Evolutionary conservation across 1,140 invertebrate species (phyloP), one percentile per base, ranked within the genome.

Genomic region (Antheraea mylitta): DNA sequence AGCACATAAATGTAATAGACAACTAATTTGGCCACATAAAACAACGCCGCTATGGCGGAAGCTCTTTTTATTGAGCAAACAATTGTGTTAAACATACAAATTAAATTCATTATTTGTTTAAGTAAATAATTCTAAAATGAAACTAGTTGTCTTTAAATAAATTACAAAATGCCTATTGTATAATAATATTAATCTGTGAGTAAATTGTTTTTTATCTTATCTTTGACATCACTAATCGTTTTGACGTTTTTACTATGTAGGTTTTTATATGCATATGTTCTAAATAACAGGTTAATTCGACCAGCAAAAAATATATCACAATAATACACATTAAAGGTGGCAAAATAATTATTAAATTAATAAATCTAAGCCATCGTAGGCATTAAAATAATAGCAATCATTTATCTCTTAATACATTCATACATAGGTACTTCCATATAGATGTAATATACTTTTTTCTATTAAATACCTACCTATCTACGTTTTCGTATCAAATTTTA

Each of bases 381-480:
- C 64, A 67, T 72, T 68, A 66, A 16, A 16, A 53, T 58, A 68
- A 68, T 66, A 68, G 66, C 62, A 72, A 67, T 66, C 62, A 65
- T 69, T 13, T 22, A 16, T 66, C 67, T 71, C 19, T 61, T 22
- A 36, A n/a, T 62, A 61, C 18, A 68, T 62, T 60, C 38, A 78
- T 74, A 76, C 72, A 76, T 80, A 78, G 64, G 72, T 74, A 77
- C 74, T 72, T 80, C 78, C 71, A 80, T 81, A 83, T 81, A 85
- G 81, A 81, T 84, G 79, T 87, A 87, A 84, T 85, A 83, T 89
- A 86, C 80, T 86, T 85, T 86, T 78, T 75, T 85, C 82, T 90
- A 89, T 89, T 91, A 88, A 86, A 91, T 88, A 86, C 85, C 87
- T 91, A 91, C 85, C 89, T 90, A 91, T 79, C 87, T 90, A 91